phyloP scores from a whole-genome alignment of 2,797 vertebrate genomes.

The Phoeniculus purpureus region DNA sequence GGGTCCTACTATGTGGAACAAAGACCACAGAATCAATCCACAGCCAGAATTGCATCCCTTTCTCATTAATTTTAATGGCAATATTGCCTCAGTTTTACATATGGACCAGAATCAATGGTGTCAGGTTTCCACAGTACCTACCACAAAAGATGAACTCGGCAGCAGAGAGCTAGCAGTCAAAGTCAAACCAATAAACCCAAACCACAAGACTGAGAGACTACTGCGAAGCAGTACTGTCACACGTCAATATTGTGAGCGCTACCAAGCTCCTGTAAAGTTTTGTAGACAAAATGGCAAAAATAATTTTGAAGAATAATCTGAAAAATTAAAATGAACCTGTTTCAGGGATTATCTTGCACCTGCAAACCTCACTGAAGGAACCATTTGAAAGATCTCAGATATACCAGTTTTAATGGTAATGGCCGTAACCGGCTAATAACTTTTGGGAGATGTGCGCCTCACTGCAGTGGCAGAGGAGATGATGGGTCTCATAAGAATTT shows the following conservation, averaged over 20 bases:
- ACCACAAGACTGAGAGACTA: background rate
- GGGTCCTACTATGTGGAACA: background rate
- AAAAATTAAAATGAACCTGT: background rate
- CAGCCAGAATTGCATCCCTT: background rate
- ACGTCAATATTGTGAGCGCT: background rate
- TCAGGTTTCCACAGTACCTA: background rate
- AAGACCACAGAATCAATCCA: constrained; percentile 12
- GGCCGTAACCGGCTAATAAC: background rate
- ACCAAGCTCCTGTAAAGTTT: background rate
- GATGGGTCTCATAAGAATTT: background rate
- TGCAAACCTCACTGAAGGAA: background rate
- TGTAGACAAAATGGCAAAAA: background rate
- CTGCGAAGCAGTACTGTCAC: background rate
- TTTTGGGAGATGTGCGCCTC: background rate
- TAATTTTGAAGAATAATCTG: background rate
- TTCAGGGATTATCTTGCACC: background rate
- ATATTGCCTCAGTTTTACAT: background rate
- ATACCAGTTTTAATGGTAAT: background rate
- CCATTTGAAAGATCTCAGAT: background rate
- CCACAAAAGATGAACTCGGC: background rate
- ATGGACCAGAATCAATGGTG: constrained; percentile 9
- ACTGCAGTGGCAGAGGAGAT: background rate
- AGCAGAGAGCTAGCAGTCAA: background rate
- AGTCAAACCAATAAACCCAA: background rate
- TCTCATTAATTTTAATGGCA: constrained; percentile 7